These are phyloP conservation scores for Spermophilus dauricus DNA, from an alignment of 2,113 vertebrate species.

Conservation along the genomic window DNA sequence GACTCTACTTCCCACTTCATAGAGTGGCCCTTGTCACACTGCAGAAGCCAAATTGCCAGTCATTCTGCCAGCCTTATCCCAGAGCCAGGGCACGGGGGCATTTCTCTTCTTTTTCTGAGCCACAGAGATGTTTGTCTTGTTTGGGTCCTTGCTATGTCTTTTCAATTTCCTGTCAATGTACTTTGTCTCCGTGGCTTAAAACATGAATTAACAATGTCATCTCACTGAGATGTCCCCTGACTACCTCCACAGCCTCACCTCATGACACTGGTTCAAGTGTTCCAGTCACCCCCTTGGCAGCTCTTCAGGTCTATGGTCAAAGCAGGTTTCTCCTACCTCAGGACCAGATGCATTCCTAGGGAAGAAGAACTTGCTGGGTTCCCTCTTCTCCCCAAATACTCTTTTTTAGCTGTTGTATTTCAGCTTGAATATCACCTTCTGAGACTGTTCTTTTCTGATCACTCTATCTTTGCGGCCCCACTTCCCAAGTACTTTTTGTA, in stretches of 20 bases:
- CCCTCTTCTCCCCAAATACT: neutral
- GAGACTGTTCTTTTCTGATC: neutral
- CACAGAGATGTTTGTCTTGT: neutral
- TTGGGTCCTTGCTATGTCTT: neutral
- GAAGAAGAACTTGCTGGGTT: rapidly evolving
- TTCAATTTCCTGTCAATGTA: neutral
- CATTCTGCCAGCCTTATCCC: neutral
- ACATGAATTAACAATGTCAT: neutral
- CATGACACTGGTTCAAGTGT: neutral
- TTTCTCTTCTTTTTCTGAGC: neutral
- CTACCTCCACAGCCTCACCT: neutral
- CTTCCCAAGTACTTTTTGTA: neutral
- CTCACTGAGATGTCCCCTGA: neutral
- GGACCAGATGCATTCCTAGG: neutral
- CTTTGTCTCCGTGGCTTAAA: neutral
- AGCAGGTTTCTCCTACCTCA: neutral
- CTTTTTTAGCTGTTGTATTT: neutral
- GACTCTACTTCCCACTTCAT: neutral
- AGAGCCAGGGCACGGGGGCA: neutral
- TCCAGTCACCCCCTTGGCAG: neutral
- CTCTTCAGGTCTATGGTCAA: neutral
- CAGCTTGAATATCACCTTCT: neutral
- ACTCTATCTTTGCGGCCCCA: neutral
- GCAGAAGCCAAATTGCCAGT: neutral
- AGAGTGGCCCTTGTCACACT: rapidly evolving